A percentile compares a stretch with the other conserved stretches of the same genome.
phyloP scores from a whole-genome alignment of 1,140 invertebrate species.

The Diabrotica virgifera region DNA sequence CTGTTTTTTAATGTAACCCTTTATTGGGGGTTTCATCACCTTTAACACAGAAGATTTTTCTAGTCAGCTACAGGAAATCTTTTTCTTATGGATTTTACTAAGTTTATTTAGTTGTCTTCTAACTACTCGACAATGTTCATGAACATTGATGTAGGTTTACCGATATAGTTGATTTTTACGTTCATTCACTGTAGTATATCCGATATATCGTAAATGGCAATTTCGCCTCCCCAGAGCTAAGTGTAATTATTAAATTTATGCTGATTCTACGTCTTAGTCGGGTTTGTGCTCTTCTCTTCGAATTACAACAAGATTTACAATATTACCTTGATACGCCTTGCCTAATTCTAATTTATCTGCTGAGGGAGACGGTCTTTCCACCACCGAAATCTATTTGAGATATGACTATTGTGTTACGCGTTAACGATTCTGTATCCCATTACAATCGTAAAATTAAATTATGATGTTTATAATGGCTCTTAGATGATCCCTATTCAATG shows the following conservation, averaged over 20 bases:
- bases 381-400: constrained; percentile 35
- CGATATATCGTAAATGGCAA: constrained; percentile 19
- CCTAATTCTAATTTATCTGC: constrained; percentile 51
- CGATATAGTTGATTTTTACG: too few relatives aligned
- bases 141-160: too few relatives aligned
- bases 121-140: too few relatives aligned
- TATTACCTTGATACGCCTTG: constrained; percentile 50
- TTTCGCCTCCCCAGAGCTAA: constrained; percentile 13
- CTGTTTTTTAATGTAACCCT: too few relatives aligned
- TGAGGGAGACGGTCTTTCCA: constrained; percentile 25
- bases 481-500: constrained; percentile 9
- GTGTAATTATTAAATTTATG: constrained; percentile 53
- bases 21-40: too few relatives aligned
- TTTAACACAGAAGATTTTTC: too few relatives aligned
- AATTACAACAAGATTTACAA: constrained; percentile 51
- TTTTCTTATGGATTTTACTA: too few relatives aligned
- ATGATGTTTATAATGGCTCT: constrained; percentile 40
- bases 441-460: constrained; percentile 46
- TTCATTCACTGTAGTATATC: too few relatives aligned
- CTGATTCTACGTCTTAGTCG: constrained; percentile 53
- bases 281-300: constrained; percentile 40
- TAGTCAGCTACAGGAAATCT: too few relatives aligned
- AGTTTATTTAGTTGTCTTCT: too few relatives aligned
- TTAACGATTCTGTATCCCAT: constrained; percentile 34
- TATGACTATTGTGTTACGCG: constrained; percentile 41